Percentiles rank a stretch among this genome's conserved stretches.
Conservation (phyloP, 2,113 vertebrate species). For the Melanerpes formicivorus region DNA sequence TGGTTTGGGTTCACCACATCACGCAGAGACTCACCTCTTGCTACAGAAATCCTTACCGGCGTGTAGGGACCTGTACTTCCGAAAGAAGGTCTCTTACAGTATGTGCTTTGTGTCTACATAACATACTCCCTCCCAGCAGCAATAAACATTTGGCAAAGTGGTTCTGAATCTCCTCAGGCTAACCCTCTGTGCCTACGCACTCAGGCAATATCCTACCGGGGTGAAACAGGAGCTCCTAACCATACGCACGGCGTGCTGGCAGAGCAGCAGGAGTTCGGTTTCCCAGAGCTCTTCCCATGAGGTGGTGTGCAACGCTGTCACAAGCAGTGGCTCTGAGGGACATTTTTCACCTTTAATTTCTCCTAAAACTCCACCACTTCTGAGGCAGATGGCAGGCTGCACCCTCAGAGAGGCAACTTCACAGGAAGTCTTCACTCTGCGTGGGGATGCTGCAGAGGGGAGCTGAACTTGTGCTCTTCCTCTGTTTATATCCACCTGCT, state of each 20-base stretch:
- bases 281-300: constrained; percentile 22
- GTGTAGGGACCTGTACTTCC: background rate
- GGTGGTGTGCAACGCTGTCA: background rate
- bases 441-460: constrained; percentile 17
- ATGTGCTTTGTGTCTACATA: background rate
- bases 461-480: constrained; percentile 35
- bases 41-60: background rate
- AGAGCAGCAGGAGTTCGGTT: background rate
- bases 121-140: background rate
- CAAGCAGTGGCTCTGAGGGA: constrained; percentile 29
- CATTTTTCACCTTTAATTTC: constrained; percentile 46
- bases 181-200: background rate
- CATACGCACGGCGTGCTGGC: background rate
- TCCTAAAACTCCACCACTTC: constrained; percentile 36
- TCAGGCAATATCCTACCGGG: background rate
- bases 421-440: constrained; percentile 40
- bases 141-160: background rate
- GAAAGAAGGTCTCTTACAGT: background rate
- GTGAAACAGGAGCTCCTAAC: background rate
- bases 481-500: constrained; percentile 50
- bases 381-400: constrained; percentile 53
- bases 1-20: background rate
- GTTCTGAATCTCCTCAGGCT: constrained; percentile 1
- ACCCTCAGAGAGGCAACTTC: constrained; percentile 55
- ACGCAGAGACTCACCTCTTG: background rate